phyloP scores from a whole-genome alignment of 2,888 invertebrate species.

The Dynastes tityus region DNA sequence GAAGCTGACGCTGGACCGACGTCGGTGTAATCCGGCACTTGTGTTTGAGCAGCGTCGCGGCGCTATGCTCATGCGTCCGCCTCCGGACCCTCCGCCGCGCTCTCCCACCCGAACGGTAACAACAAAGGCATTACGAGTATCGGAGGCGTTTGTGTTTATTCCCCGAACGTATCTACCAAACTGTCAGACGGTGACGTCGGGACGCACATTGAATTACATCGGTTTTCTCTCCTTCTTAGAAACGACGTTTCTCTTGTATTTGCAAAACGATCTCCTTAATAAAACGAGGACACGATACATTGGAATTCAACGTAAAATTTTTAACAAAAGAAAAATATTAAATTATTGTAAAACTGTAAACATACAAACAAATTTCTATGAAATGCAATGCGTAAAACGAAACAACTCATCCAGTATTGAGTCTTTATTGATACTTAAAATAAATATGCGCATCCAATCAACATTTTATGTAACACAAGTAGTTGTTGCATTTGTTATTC shows the following conservation, averaged over 20 bases:
- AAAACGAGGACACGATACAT: no score
- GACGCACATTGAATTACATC: constrained; percentile 53
- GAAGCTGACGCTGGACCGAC: constrained; percentile 69
- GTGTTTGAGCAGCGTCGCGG: constrained; percentile 71
- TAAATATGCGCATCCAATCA: no score
- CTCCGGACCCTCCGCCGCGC: constrained; percentile 61
- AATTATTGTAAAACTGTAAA: no score
- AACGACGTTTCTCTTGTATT: neutral
- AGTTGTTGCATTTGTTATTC: no score
- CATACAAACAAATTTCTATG: no score
- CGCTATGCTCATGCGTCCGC: constrained; percentile 71
- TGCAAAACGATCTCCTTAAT: no score
- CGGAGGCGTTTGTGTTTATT: constrained; percentile 71
- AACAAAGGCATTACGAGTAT: constrained; percentile 69
- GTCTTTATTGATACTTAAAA: no score
- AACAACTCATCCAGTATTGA: no score
- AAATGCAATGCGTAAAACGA: no score
- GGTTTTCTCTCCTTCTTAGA: constrained; percentile 25
- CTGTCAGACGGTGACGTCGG: constrained; percentile 63
- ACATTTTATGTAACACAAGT: no score
- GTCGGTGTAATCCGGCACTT: constrained; percentile 70
- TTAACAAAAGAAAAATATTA: no score
- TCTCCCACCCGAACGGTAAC: constrained; percentile 56
- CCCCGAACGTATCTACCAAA: constrained; percentile 70
- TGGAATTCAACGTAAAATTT: no score